Evolutionary conservation across 35 echinoderm and acorn worm genomes (phyloP).

Genomic region (Patiria miniata): DNA sequence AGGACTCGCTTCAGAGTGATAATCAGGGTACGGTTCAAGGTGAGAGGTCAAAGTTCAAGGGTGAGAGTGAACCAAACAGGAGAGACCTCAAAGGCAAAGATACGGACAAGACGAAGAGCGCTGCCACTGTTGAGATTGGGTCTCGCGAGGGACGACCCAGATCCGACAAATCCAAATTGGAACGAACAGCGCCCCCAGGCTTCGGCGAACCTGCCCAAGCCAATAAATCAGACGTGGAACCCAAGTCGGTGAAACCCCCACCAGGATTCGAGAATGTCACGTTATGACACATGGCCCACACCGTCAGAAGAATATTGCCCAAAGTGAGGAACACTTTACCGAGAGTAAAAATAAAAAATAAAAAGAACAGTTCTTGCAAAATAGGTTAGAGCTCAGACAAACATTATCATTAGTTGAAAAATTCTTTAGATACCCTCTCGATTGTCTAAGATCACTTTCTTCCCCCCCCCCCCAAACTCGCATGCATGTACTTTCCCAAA

Average conservation of each 20-base stretch:
- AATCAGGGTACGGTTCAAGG: neutral
- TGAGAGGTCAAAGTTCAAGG: neutral
- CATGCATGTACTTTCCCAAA: too few species aligned
- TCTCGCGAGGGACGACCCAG: neutral
- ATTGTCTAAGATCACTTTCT: too few species aligned
- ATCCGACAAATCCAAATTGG: neutral
- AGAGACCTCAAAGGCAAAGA: neutral
- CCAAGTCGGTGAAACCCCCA: conserved; percentile 36
- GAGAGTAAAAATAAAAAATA: too few species aligned
- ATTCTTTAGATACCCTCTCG: too few species aligned
- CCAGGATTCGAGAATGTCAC: conserved; percentile 68
- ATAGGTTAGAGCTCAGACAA: too few species aligned
- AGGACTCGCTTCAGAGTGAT: neutral
- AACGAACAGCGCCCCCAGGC: conserved; percentile 9
- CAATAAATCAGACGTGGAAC: neutral
- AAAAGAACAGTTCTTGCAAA: too few species aligned
- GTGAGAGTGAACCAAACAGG: neutral
- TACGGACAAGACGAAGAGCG: neutral
- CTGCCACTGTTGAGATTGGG: neutral
- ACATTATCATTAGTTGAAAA: too few species aligned
- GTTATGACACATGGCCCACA: neutral
- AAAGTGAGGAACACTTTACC: too few species aligned
- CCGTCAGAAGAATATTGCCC: neutral
- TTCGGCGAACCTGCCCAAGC: neutral
- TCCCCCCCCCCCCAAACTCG: too few species aligned